These are phyloP conservation scores for Leptura quadrifasciata DNA, from an alignment of 2,888 invertebrate genomes.

Conservation along the genomic window DNA sequence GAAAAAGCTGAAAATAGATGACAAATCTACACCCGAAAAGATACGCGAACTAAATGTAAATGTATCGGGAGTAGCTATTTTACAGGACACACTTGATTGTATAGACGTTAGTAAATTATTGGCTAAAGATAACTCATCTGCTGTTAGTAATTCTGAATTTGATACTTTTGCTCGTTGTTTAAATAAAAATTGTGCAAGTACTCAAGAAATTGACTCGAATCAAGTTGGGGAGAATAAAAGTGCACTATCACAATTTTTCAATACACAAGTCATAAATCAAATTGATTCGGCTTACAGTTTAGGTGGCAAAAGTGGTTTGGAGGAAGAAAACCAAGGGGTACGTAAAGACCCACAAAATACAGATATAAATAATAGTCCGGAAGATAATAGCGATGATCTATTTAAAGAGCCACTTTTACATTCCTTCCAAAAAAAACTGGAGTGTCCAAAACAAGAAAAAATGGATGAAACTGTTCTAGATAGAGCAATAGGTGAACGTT, in stretches of 20 bases:
- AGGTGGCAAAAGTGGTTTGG: not conserved
- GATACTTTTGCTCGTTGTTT: conserved; percentile 61
- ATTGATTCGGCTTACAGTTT: conserved; percentile 55
- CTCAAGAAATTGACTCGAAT: conserved; percentile 28
- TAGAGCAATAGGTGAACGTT: conserved; percentile 53
- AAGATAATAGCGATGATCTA: conserved; percentile 20
- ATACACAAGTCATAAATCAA: conserved; percentile 64
- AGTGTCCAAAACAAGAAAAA: conserved; percentile 23
- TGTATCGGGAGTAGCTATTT: conserved; percentile 32
- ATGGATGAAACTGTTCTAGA: conserved; percentile 31
- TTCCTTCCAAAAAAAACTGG: conserved; percentile 54
- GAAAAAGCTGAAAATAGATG: conserved; percentile 40
- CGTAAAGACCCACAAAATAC: not conserved
- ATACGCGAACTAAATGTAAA: conserved; percentile 16
- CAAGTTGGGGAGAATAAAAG: conserved; percentile 13
- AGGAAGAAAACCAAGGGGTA: not conserved
- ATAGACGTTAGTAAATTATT: conserved; percentile 43
- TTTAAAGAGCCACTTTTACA: conserved; percentile 48
- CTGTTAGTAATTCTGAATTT: conserved; percentile 47
- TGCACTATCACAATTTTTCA: conserved; percentile 60
- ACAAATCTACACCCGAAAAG: not conserved
- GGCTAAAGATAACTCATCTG: conserved; percentile 14
- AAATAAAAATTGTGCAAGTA: conserved; percentile 34
- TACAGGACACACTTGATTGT: conserved; percentile 53
- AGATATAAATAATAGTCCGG: not conserved